Evolutionary conservation across 2,113 vertebrate genomes (phyloP), one percentile per base, ranked within the genome.

Genomic region (Hyla sarda): DNA sequence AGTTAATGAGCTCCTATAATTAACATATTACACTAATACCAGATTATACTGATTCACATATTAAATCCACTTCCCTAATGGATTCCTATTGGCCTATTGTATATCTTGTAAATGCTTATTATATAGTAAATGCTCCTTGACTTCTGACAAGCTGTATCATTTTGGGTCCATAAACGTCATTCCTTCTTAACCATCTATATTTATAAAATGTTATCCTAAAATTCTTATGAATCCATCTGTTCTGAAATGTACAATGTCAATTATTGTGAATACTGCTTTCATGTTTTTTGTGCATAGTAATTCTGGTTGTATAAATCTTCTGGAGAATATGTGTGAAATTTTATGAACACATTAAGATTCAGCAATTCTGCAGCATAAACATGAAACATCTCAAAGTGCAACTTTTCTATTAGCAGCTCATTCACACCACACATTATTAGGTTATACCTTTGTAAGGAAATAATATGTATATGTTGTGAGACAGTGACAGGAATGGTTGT

Each of bases 1-100:
- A 73, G 37, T 74, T 74, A 48, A 74, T 28, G 41, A 74, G 37
- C 12, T 74, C 25, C 72, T 48, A 74, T 47, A 47, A 74, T 74
- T 12, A 45, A 74, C 37, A 73, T 45, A 73, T 45, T 72, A 73
- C 34, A 41, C 37, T 45, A 73, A 73, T 45, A n/a, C 37, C 1
- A 45, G 37, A 73, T 34, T n/a, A 45, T 45, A 73, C 45, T 73
- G 37, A 73, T 73, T 73, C 0, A 45, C 19, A n/a, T 74, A 25
- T 48, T 73, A 73, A 11, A 45, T 47, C 37, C 19, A n/a, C 5
- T 73, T 73, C 19, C 21, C 37, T 73, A 25, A 73, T 73, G 23
- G 71, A n/a, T 13, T 73, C 32, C 21, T 73, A 45, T 73, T 47
- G 45, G 60, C 25, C 7, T 65, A 25, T 3, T 65, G 7, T 28